These are phyloP conservation scores for Myodes glareolus DNA, from an alignment of 2,113 vertebrate genomes.

Conservation along the genomic window DNA sequence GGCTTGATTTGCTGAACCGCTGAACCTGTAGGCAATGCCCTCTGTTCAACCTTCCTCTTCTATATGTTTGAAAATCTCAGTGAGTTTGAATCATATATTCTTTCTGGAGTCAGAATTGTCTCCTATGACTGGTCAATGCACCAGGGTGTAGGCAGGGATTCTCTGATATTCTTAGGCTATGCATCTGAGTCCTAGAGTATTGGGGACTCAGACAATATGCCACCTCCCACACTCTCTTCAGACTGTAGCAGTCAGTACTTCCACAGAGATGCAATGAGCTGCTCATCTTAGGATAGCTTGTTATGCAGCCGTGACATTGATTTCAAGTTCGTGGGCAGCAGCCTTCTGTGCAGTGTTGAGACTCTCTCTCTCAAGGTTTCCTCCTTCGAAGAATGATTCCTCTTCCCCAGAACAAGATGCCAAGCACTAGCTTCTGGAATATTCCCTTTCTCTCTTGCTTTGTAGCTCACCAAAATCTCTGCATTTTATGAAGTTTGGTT, in stretches of 20 bases:
- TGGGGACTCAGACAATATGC: neutral
- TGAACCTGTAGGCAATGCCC: neutral
- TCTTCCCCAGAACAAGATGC: no score
- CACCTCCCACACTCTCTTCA: neutral
- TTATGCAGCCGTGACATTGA: neutral
- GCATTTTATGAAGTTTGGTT: neutral
- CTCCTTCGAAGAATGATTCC: no score
- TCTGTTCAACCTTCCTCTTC: neutral
- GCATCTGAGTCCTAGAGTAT: neutral
- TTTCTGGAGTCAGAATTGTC: neutral
- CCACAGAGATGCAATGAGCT: neutral
- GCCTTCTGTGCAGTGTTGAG: neutral
- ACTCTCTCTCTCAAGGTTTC: neutral
- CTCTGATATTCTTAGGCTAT: neutral
- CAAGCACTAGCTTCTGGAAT: neutral
- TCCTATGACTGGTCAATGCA: neutral
- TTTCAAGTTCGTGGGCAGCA: neutral
- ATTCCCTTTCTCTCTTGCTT: neutral
- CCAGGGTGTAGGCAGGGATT: neutral
- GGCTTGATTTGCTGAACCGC: neutral
- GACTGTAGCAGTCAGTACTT: neutral
- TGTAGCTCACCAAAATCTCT: neutral
- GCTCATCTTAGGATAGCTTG: neutral
- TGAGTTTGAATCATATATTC: neutral
- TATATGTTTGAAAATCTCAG: no score